phyloP scores from a whole-genome alignment of 1,140 invertebrate genomes.

The Cotesia chilonis region DNA sequence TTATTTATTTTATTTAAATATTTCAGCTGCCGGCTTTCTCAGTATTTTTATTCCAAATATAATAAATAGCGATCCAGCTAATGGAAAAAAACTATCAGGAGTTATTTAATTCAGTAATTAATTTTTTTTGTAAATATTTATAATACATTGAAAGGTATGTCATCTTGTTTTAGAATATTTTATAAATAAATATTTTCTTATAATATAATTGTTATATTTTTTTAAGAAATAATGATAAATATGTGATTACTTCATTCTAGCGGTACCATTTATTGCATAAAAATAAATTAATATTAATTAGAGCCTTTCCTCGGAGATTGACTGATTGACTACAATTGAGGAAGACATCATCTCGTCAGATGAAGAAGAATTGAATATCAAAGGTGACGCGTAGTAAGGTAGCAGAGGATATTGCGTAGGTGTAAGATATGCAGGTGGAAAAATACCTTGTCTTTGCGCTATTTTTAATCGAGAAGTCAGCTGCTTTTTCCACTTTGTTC shows the following conservation, averaged over 20 bases:
- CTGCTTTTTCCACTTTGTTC: conserved; percentile 97
- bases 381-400: conserved; percentile 62
- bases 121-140: no score
- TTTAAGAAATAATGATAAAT: no score
- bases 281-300: background rate
- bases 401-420: conserved; percentile 72
- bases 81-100: no score
- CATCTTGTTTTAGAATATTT: no score
- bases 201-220: no score
- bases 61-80: no score
- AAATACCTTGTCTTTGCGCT: conserved; percentile 83
- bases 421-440: conserved; percentile 75
- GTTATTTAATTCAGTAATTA: no score
- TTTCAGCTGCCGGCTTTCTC: background rate
- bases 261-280: no score
- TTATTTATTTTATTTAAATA: background rate
- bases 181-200: no score
- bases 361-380: conserved; percentile 22
- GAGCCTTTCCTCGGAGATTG: background rate
- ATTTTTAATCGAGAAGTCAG: conserved; percentile 87
- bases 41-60: no score
- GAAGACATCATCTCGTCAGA: conserved; percentile 16
- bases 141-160: no score
- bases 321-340: background rate
- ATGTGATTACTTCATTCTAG: no score